Evolutionary conservation across 2,797 vertebrate species (phyloP), one percentile per base, ranked within the genome.

Genomic region (Merluccius polli): DNA sequence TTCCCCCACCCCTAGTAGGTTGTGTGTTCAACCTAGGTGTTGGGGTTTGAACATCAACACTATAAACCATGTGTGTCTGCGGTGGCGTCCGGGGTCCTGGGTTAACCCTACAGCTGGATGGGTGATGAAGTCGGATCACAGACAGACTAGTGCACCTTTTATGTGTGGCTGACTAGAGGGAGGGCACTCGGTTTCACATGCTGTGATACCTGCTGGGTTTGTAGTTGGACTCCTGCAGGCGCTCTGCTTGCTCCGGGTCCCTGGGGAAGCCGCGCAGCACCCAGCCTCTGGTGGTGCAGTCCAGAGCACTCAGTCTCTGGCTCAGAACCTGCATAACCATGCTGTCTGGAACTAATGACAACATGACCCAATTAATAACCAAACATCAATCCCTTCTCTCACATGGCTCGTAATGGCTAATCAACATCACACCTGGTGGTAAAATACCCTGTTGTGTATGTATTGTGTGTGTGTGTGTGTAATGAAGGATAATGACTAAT

Each of bases 251-350:
- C 71, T 94, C 87, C 44, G 85, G 6, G 72, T 96, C 90, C 1
- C 76, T 79, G 0, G 97, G 97, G 90, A 96, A 96, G 48, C 94
- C 95, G 0, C 93, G 92, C 1, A 99, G 91, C 78, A 98, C 93
- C 97, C 97, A 98, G 0, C 97, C 97, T 0, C 75, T 83, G 73
- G 78, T 83, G 79, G 89, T 33, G 78, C 95, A 96, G 91, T 98
- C 97, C 0, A 89, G 75, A 0, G 73, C 75, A 41, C 82, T 86
- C 71, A 98, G 92, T 29, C 94, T 94, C 0, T 91, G 78, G 0
- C 83, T 70, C 80, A 98, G 87, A 71, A 95, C 84, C 91, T 91
- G 93, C 79, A 95, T 48, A 1, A 96, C 87, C 75, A 97, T 76
- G 8, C 65, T 79, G 85, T 95, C 93, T n/a, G 97, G 95, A 48